Conservation (phyloP, 2,888 invertebrate species). For the Crocallis elinguaria region DNA sequence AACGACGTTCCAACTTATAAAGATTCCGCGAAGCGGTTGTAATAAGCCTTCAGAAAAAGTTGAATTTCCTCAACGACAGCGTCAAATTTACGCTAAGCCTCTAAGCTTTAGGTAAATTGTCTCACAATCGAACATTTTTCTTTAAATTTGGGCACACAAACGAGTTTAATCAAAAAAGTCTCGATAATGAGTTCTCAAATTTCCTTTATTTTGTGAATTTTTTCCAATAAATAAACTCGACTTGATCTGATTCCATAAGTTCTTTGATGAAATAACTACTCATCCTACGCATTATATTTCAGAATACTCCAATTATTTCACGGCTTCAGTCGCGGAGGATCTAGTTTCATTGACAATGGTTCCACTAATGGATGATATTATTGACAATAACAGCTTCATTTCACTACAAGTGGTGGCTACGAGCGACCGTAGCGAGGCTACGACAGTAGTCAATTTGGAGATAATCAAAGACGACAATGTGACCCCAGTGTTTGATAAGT, state of each 20-base stretch:
- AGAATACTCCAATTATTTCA: conserved; percentile 56
- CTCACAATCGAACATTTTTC: conserved; percentile 2
- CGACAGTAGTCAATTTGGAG: conserved; percentile 57
- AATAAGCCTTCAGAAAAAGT: conserved; percentile 2
- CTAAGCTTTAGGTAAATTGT: conserved; percentile 10
- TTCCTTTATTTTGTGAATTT: not conserved
- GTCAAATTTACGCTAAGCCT: conserved; percentile 2
- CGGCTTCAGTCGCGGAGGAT: conserved; percentile 43
- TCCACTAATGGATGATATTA: conserved; percentile 45
- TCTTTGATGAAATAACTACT: not conserved
- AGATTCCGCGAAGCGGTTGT: not conserved
- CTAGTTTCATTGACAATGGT: conserved; percentile 55
- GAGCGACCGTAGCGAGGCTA: conserved; percentile 46
- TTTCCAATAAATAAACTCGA: not conserved
- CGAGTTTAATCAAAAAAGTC: conserved; percentile 7
- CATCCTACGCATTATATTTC: conserved; percentile 33
- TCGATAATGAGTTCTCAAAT: conserved; percentile 1
- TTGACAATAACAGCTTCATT: conserved; percentile 58
- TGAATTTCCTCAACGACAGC: conserved; percentile 1
- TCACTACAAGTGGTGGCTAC: conserved; percentile 55
- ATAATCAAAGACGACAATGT: conserved; percentile 64
- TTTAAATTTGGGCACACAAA: conserved; percentile 10
- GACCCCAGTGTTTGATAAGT: conserved; percentile 61
- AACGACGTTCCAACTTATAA: not conserved
- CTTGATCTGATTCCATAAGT: not conserved